Evolutionary conservation across 2,888 invertebrate species (phyloP).

Genomic region (Anagyrus pseudococci): DNA sequence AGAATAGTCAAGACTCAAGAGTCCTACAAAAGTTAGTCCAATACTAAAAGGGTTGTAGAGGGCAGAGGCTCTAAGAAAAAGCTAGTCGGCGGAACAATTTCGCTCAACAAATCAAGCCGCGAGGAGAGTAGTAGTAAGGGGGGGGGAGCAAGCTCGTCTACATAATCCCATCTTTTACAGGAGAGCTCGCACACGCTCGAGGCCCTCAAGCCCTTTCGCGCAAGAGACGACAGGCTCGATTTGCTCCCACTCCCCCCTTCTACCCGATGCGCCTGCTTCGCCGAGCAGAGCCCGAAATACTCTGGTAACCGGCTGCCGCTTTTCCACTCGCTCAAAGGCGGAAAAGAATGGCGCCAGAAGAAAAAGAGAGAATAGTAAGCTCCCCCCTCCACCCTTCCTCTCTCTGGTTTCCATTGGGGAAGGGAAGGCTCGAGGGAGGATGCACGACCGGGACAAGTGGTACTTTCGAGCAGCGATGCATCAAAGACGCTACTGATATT

Average conservation of each 20-base stretch:
- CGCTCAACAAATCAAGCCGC: no score
- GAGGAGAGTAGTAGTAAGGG: no score
- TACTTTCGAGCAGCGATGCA: slow-evolving; percentile 39
- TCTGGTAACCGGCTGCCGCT: no score
- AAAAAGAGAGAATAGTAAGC: slow-evolving; percentile 27
- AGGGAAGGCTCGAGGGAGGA: not conserved
- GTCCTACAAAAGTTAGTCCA: no score
- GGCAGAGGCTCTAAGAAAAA: no score
- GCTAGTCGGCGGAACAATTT: no score
- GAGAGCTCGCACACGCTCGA: not conserved
- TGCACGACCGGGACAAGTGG: slow-evolving; percentile 34
- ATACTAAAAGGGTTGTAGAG: no score
- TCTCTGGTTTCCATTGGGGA: slow-evolving; percentile 33
- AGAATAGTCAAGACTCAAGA: no score
- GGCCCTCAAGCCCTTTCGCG: not conserved
- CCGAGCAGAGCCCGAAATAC: no score
- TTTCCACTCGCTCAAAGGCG: slow-evolving; percentile 25
- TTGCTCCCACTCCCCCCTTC: slow-evolving; percentile 32
- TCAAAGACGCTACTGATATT: slow-evolving; percentile 42
- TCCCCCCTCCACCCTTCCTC: no score
- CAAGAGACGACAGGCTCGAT: slow-evolving; percentile 27
- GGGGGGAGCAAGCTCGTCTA: no score
- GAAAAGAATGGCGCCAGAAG: slow-evolving; percentile 11
- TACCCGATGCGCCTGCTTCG: slow-evolving; percentile 23
- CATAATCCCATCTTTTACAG: slow-evolving; percentile 29